Evolutionary conservation across 2,797 vertebrate genomes (phyloP).

Genomic region (Eutrigla gurnardus): DNA sequence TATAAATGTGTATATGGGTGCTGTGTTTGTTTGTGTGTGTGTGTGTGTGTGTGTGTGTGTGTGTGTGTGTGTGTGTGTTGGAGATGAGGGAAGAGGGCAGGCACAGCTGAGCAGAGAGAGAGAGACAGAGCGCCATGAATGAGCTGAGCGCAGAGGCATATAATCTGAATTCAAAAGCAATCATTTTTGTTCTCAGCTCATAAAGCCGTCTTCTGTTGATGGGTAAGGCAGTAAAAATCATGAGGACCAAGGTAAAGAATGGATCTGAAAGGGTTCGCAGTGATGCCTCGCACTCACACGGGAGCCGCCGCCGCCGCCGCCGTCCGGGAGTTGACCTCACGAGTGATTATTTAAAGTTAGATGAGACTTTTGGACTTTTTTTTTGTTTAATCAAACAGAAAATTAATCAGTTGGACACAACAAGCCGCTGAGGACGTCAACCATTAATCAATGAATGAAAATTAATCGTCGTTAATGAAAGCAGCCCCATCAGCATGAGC

Average conservation of each 20-base stretch:
- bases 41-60: not conserved
- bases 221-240: slow-evolving; percentile 69
- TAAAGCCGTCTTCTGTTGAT: slow-evolving; percentile 74
- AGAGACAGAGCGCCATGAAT: slow-evolving; percentile 29
- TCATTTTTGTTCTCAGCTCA: slow-evolving; percentile 81
- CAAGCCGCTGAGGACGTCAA: not conserved
- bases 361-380: not conserved
- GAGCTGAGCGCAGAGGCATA: slow-evolving; percentile 58
- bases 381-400: not conserved
- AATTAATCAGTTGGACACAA: not conserved
- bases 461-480: not conserved
- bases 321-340: slow-evolving; percentile 40
- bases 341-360: not conserved
- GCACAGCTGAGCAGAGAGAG: not conserved
- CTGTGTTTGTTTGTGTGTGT: not conserved
- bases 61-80: not conserved
- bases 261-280: slow-evolving; percentile 37
- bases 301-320: slow-evolving; percentile 31
- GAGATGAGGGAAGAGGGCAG: not conserved
- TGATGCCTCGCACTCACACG: slow-evolving; percentile 35
- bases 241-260: slow-evolving; percentile 63
- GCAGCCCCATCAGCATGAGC: not conserved
- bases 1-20: slow-evolving; percentile 2
- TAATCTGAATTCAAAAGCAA: slow-evolving; percentile 78
- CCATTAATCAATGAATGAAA: not conserved